Percentiles rank a stretch among this genome's conserved stretches.
These are phyloP conservation scores for Zapus hudsonius DNA, from an alignment of 2,113 vertebrate species.

Conservation along the genomic window DNA sequence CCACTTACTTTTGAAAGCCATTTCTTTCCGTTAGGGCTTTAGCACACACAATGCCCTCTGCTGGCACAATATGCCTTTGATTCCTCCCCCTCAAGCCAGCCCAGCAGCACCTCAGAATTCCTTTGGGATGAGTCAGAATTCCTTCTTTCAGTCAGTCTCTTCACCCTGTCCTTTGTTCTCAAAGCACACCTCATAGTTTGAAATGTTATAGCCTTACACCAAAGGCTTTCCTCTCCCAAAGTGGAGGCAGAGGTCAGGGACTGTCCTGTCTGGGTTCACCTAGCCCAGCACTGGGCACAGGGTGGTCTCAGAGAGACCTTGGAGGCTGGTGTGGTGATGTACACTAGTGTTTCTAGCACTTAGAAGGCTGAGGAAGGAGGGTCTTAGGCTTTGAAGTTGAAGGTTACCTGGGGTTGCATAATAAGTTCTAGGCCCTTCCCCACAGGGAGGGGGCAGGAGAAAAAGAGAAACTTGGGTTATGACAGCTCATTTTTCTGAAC, in stretches of 20 bases:
- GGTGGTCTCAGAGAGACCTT: neutral
- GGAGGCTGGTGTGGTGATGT: too few species aligned
- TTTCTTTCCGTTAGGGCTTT: neutral
- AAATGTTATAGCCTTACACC: neutral
- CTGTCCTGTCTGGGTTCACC: too few species aligned
- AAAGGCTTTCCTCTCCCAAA: rapidly evolving
- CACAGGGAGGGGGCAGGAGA: too few species aligned
- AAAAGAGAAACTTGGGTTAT: too few species aligned
- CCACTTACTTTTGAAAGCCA: neutral
- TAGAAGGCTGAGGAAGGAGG: too few species aligned
- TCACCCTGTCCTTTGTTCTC: neutral
- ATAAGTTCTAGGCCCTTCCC: too few species aligned
- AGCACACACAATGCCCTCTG: neutral
- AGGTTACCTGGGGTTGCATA: too few species aligned
- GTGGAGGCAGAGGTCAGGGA: neutral
- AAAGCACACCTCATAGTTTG: neutral
- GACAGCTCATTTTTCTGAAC: neutral
- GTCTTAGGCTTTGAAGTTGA: too few species aligned
- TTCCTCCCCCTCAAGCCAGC: neutral
- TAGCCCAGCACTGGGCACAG: neutral
- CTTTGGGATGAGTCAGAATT: neutral
- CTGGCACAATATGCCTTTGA: neutral
- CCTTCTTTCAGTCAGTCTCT: neutral
- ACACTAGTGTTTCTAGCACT: too few species aligned
- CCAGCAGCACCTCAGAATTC: neutral